Base-by-base conservation (phyloP, 1,140 invertebrate species). In the Zaprionus kolodkinae region DNA sequence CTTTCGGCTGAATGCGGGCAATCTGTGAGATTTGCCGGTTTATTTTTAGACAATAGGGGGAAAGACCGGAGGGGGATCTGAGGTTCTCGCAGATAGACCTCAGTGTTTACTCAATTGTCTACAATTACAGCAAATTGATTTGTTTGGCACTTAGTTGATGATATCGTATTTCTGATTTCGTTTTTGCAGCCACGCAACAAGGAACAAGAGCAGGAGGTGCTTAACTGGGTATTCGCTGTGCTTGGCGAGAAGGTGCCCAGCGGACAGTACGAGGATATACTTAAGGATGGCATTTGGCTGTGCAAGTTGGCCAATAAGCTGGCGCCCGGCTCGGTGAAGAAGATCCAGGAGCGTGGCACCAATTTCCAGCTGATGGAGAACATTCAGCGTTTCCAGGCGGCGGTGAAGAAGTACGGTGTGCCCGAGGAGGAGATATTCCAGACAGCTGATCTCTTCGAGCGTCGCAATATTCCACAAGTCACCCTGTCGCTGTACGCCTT, bases 291-390 rank as follows among this genome's bases (percentile, higher is more conserved):
- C 12, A 95, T 98, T 21, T 93, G 99, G 55, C 94, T 99, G 3
- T 99, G 98, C 94, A 97, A 99, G 84, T 93, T 99, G 10, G 97
- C 97, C 91, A 99, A 99, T 93, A 99, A 99, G 94, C 94, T 99
- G 61, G 94, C 95, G 1, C 98, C 99, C 1, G 97, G 97, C n/a
- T 97, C 96, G 3, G 96, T 99, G 1, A 98, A 98, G 92, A 99
- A 99, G 93, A 99, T 99, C 71, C 98, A 99, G 93, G 95, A 96
- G 50, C 97, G 96, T 84, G 98, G 98, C 81, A 98, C 98, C 27
- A 99, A 99, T 81, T 99, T 99, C 93, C 98, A 99, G 82, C 94
- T 99, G 76, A 99, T 99, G 98, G 98, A 99, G 93, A 99, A 99
- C 92, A 97, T 99, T 85, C 97, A 98, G 93, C 96, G 97, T 93